Evolutionary conservation across 2,113 vertebrate species (phyloP).

Genomic region (Sinosuthora webbiana): DNA sequence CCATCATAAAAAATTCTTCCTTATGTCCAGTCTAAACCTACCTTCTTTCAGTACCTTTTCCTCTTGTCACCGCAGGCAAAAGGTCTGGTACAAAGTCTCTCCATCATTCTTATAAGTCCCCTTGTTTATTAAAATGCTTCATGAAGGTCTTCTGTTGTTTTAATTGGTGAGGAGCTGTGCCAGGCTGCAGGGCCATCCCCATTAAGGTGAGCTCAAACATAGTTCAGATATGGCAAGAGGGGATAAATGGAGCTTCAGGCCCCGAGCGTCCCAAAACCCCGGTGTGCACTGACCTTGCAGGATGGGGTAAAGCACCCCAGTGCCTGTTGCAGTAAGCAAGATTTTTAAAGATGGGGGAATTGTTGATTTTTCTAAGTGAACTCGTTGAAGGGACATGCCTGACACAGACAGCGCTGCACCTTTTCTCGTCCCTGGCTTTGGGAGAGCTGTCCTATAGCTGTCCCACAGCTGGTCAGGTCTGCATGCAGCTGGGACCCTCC

Average conservation of each 20-base stretch:
- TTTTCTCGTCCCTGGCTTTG: not conserved
- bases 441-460: not conserved
- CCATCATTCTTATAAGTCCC: not conserved
- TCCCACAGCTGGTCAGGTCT: not conserved
- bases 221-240: not conserved
- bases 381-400: not conserved
- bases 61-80: not conserved
- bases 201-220: not conserved
- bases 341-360: not conserved
- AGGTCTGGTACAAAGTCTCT: not conserved
- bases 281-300: fast-evolving
- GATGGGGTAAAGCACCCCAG: not conserved
- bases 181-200: not conserved
- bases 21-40: not conserved
- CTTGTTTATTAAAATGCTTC: not conserved
- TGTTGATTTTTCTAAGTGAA: not conserved
- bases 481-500: not conserved
- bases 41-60: not conserved
- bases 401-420: not conserved
- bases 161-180: not conserved
- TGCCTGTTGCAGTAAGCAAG: not conserved
- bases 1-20: not conserved
- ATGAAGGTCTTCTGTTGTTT: not conserved
- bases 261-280: fast-evolving
- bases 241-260: not conserved